Evolutionary conservation across 2,888 invertebrate species (phyloP).

Genomic region (Amiota minor): DNA sequence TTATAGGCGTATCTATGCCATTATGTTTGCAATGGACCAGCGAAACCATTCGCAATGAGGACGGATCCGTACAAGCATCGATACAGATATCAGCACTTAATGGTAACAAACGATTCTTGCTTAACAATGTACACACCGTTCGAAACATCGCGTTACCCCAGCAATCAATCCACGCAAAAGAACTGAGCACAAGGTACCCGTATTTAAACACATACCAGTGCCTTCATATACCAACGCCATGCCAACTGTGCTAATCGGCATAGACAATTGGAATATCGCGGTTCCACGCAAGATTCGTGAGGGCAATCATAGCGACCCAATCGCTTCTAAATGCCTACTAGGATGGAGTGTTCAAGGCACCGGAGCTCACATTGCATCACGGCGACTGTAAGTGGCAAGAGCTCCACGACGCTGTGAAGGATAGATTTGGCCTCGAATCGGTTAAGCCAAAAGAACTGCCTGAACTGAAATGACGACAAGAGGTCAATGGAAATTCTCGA

Average conservation of each 20-base stretch:
- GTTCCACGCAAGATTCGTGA: slow-evolving; percentile 17
- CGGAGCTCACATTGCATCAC: not conserved
- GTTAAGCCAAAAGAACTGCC: slow-evolving; percentile 10
- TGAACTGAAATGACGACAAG: slow-evolving; percentile 3
- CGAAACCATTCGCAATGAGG: slow-evolving; percentile 13
- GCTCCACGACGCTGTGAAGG: not conserved
- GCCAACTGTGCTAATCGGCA: not conserved
- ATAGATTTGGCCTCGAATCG: slow-evolving; percentile 6
- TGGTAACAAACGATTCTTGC: not conserved
- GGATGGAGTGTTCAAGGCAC: slow-evolving; percentile 24
- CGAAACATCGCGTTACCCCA: too few species aligned
- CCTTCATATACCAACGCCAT: slow-evolving; percentile 6
- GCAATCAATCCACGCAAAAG: slow-evolving; percentile 10
- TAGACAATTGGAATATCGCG: slow-evolving; percentile 10
- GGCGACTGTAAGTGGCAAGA: slow-evolving; percentile 1
- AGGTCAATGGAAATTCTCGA: not conserved
- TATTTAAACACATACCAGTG: not conserved
- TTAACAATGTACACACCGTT: slow-evolving; percentile 2
- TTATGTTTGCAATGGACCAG: slow-evolving; percentile 16
- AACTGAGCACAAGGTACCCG: not conserved
- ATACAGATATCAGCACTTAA: slow-evolving; percentile 5
- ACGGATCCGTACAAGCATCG: slow-evolving; percentile 1
- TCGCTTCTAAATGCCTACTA: slow-evolving; percentile 19
- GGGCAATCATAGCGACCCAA: slow-evolving; percentile 13
- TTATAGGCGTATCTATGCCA: slow-evolving; percentile 14